Base-by-base conservation (phyloP, 1,140 invertebrate species). In the Drosophila yakuba region DNA sequence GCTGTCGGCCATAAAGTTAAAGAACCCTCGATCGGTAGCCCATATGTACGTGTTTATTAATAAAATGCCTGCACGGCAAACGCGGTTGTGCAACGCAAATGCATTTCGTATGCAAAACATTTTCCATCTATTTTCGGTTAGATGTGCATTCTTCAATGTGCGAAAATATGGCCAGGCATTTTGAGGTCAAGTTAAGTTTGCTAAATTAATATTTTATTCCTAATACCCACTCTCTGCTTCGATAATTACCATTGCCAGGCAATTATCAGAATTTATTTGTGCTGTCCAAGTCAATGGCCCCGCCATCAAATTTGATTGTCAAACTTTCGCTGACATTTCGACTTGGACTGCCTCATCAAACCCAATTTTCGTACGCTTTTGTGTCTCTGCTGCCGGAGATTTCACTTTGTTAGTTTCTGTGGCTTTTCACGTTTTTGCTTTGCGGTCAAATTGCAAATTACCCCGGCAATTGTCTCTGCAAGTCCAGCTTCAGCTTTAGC, bases 371-470 rank as follows among this genome's bases (percentile, higher is more conserved):
- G 39, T 57, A 69, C 44, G 47, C 57, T 55, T 69, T 52, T 84
- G 36, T 80, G 67, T 80, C 67, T 73, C 59, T 75, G 69, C 41
- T 48, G 54, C 20, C 55, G 48, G 64, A 52, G 80, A 84, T 84
- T 84, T 84, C 81, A 84, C 82, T 85, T 81, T 68, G 61, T 55
- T 54, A 48, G 61, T 36, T 68, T 57, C 38, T 44, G 45, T 43
- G 57, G 47, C 64, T 52, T 60, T 76, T 80, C 64, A 73, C 80
- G 78, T 88, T 76, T 48, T 83, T 47, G 64, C 78, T 85, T 89
- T 88, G 83, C 84, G 83, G 83, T 89, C 84, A 88, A 88, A 79
- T 86, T 79, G 82, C 57, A 88, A 86, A 86, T 89, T 86, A 75
- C 45, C 54, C 62, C 59, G 80, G 39, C 54, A 76, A 71, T 81